These are phyloP conservation scores for Nipponia nippon DNA, from an alignment of 2,113 vertebrate species.

Conservation along the genomic window DNA sequence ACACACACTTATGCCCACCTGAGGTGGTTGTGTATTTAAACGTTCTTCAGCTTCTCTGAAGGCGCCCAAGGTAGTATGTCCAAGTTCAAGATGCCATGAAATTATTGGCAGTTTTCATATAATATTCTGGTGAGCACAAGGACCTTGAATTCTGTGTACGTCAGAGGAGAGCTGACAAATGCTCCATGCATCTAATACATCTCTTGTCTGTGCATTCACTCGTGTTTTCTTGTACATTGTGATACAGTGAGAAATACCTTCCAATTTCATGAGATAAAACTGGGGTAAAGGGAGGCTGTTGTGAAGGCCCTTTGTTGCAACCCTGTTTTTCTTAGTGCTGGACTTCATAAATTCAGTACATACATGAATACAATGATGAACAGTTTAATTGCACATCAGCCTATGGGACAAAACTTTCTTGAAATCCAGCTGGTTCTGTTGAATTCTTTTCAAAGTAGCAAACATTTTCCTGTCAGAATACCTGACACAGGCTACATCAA, in stretches of 20 bases:
- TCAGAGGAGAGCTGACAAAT: not conserved
- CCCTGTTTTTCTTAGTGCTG: not conserved
- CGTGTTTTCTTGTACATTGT: not conserved
- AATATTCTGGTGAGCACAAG: not conserved
- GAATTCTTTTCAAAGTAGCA: not conserved
- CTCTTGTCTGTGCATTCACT: not conserved
- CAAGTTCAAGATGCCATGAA: not conserved
- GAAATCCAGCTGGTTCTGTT: not conserved
- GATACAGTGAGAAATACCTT: not conserved
- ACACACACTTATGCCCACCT: not conserved
- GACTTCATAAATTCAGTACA: not conserved
- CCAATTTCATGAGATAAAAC: not conserved
- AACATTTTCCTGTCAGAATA: not conserved
- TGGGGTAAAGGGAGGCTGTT: not conserved
- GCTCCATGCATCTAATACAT: not conserved
- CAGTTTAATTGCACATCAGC: not conserved
- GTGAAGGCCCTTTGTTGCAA: not conserved
- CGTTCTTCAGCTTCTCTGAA: not conserved
- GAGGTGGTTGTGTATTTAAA: not conserved
- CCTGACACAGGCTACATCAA: not conserved
- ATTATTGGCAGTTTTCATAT: not conserved
- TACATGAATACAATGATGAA: not conserved
- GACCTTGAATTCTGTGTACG: not conserved
- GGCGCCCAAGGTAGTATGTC: not conserved
- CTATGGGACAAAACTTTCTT: not conserved